These are phyloP conservation scores for Drosophila nigromelanica DNA, from an alignment of 1,140 invertebrate species.

Conservation along the genomic window DNA sequence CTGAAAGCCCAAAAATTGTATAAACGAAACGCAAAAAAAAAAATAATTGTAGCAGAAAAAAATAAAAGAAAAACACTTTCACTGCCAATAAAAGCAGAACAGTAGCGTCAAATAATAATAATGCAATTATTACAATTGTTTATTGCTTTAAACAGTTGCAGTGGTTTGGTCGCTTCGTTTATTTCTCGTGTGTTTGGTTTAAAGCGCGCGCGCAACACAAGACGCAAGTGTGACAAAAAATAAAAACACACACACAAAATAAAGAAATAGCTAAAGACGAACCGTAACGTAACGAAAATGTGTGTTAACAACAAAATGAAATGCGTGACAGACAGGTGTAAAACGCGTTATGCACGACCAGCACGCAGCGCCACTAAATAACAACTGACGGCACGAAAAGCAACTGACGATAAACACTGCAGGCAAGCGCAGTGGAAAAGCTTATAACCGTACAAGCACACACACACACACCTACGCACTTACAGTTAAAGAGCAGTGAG, in stretches of 20 bases:
- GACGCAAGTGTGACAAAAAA: constrained; percentile 5
- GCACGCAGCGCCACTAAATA: constrained; percentile 61
- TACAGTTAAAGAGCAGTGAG: neutral
- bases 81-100: constrained; percentile 35
- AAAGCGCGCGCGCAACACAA: constrained; percentile 46
- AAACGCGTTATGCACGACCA: constrained; percentile 57
- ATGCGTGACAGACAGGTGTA: constrained; percentile 16
- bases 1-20: constrained; percentile 40
- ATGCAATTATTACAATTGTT: constrained; percentile 44
- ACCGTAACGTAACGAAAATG: constrained; percentile 27
- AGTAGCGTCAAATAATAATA: constrained; percentile 27
- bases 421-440: constrained; percentile 56
- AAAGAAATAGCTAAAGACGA: constrained; percentile 13
- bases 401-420: constrained; percentile 50
- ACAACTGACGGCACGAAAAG: constrained; percentile 45
- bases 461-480: constrained; percentile 10
- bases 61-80: constrained; percentile 48
- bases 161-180: constrained; percentile 15
- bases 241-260: constrained; percentile 6
- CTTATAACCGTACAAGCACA: constrained; percentile 7
- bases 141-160: constrained; percentile 25
- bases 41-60: constrained; percentile 14
- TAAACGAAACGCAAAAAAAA: constrained; percentile 44
- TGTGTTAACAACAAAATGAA: constrained; percentile 31
- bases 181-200: neutral